Percentiles rank a stretch among this genome's conserved stretches.
Evolutionary conservation across 2,888 invertebrate species (phyloP).

Genomic region (Coelogynopora nodosa): DNA sequence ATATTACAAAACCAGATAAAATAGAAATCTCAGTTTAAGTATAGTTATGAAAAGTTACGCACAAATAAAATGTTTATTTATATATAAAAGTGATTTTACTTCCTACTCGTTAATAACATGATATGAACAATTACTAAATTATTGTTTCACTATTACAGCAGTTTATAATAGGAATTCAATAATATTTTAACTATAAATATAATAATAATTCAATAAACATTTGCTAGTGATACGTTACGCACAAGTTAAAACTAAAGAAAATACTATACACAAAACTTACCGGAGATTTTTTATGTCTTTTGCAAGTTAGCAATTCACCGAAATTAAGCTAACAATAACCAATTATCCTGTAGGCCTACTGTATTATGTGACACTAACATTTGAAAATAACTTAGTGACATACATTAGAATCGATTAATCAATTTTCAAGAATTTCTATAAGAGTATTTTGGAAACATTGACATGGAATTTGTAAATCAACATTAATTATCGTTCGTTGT

Average conservation of each 20-base stretch:
- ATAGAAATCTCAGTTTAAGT: not conserved
- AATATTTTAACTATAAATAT: not conserved
- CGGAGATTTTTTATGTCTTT: not conserved
- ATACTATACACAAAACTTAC: not conserved
- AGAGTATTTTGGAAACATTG: not conserved
- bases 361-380: not conserved
- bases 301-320: not conserved
- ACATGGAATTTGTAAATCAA: too few species aligned
- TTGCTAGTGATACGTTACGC: not conserved
- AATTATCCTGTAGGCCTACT: not conserved
- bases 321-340: not conserved
- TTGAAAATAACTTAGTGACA: slow-evolving; percentile 3
- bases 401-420: not conserved
- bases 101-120: not conserved
- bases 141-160: not conserved
- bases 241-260: not conserved
- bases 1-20: not conserved
- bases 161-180: not conserved
- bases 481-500: not conserved
- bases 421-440: slow-evolving; percentile 20
- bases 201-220: not conserved
- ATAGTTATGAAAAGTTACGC: not conserved
- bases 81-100: not conserved
- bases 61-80: not conserved
- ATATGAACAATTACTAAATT: not conserved